Base-by-base conservation (phyloP, 2,888 invertebrate genomes). In the Conus canariensis region DNA sequence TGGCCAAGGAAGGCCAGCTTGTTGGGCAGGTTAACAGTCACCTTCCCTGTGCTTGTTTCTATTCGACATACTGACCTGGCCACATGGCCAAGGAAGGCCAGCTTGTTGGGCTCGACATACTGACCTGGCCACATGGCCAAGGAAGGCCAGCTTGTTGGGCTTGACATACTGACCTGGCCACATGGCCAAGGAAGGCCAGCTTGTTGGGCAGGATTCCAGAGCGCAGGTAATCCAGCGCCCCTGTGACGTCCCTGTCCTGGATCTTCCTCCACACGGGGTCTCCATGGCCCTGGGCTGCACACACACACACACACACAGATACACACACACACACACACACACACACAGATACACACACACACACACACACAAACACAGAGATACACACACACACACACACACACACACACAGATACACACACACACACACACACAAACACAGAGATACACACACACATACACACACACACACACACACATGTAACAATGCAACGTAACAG, bases 121-220 rank as follows among this genome's bases (percentile, higher is more conserved):
- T 56, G 67, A 93, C 92, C 90, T 92, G 74, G 90, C 90, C 56
- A 92, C 45, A 67, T 93, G 93, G n/a, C 93, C 93, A 9, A 93
- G 85, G 9, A 64, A 64, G 60, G 60, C 60, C 60, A 30, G 30
- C 30, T 30, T 30, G 30, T 30, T 30, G 30, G 30, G 30, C 30
- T 30, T 30, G 30, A 30, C 4, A 64, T 64, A 64, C 70, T 56
- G 67, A 93, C 92, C 91, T 92, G 74, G 91, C 90, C 56, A 92
- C 45, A 67, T 93, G 93, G 30, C 93, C 93, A 12, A 93, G 87
- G 74, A 92, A 90, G n/a, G 92, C 91, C 25, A 90, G 88, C 64
- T 91, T 91, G 77, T 91, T 90, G 14, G 91, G 90, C 12, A 93
- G 83, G 45, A 93, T 92, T 45, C 93, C 92, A 25, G 92, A 91